Conservation (phyloP, 23 tunicate species). For the Oikopleura vanhoeffeni region DNA sequence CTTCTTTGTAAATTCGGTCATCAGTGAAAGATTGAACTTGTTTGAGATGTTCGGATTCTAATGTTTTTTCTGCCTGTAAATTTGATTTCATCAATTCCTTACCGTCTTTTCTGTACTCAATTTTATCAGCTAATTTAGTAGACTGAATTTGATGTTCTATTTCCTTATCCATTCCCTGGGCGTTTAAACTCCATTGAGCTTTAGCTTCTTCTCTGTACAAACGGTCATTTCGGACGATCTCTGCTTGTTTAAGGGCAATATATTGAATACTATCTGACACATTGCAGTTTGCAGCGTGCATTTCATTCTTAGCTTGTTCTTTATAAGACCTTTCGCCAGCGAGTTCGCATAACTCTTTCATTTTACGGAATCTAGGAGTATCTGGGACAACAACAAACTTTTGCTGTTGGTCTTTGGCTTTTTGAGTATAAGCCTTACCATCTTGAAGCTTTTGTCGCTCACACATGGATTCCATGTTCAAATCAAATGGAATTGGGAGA, state of each 20-base stretch:
- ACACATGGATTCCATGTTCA: slow-evolving; percentile 1
- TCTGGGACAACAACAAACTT: slow-evolving; percentile 57
- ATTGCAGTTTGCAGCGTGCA: neutral
- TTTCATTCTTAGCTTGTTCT: neutral
- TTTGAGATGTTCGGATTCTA: neutral
- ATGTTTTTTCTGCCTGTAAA: neutral
- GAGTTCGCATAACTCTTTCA: slow-evolving; percentile 21
- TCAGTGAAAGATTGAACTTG: neutral
- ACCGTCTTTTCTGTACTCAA: neutral
- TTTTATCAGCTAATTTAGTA: neutral
- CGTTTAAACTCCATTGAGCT: neutral
- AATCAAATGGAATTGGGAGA: slow-evolving; percentile 13
- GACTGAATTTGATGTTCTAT: neutral
- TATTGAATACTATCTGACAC: neutral
- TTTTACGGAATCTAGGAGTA: slow-evolving; percentile 40
- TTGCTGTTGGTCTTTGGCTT: slow-evolving; percentile 39
- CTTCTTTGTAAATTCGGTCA: neutral
- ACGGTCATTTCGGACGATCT: neutral
- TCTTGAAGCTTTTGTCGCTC: slow-evolving; percentile 10
- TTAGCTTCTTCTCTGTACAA: neutral
- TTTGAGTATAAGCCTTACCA: slow-evolving; percentile 43
- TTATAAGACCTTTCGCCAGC: neutral
- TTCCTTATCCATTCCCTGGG: neutral
- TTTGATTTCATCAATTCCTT: neutral
- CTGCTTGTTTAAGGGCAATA: neutral